Conservation (phyloP, 1,140 invertebrate species). For the Lepidostoma basale region DNA sequence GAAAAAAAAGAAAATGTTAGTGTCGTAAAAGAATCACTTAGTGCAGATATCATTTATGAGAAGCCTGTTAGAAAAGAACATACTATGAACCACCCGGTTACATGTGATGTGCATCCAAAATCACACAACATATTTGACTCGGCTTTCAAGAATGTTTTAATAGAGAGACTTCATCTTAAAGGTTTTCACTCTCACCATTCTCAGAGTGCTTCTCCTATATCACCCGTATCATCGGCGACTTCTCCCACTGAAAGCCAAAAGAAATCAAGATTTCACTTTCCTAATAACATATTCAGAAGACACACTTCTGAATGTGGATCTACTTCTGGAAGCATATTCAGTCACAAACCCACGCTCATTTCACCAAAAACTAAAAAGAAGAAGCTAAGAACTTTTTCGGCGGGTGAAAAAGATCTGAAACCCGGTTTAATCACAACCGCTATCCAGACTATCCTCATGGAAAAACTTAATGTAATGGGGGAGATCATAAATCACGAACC, state of each 20-base stretch:
- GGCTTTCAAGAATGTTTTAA: constrained; percentile 46
- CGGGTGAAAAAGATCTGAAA: constrained; percentile 48
- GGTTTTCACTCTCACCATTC: constrained; percentile 22
- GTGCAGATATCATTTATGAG: neutral
- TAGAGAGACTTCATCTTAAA: constrained; percentile 42
- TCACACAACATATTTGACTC: constrained; percentile 45
- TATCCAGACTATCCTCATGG: constrained; percentile 61
- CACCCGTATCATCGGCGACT: neutral
- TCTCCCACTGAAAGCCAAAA: constrained; percentile 2
- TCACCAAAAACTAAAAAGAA: constrained; percentile 31
- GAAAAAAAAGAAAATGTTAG: constrained; percentile 12
- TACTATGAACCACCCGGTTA: constrained; percentile 8
- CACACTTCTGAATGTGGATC: constrained; percentile 29
- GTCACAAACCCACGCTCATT: constrained; percentile 25
- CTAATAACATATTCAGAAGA: constrained; percentile 30
- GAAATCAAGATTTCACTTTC: constrained; percentile 43
- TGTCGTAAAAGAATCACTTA: neutral
- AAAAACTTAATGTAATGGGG: constrained; percentile 52
- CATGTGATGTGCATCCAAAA: constrained; percentile 8
- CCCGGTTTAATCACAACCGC: constrained; percentile 57
- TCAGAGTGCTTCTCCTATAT: constrained; percentile 7
- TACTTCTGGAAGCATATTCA: constrained; percentile 1
- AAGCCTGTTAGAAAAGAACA: neutral
- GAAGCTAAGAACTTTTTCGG: constrained; percentile 48
- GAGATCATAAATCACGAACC: constrained; percentile 40